Percentiles rank a stretch among this genome's conserved stretches.
These are phyloP conservation scores for Orthonyx spaldingii DNA, from an alignment of 2,113 vertebrate genomes.

Conservation along the genomic window DNA sequence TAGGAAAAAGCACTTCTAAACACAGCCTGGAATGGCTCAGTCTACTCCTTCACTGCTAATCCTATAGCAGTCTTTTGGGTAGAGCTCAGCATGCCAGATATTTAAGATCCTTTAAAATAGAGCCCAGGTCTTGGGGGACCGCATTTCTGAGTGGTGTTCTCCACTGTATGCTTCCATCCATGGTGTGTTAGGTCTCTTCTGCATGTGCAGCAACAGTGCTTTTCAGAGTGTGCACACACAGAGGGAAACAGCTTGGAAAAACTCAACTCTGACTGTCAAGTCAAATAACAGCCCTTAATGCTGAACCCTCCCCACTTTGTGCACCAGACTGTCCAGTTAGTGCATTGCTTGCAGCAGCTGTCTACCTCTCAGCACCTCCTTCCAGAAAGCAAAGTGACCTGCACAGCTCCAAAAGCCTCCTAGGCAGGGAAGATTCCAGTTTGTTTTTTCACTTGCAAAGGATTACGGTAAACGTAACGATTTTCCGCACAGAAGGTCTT, in stretches of 20 bases:
- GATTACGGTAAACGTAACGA: constrained; percentile 2
- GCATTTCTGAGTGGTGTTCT: neutral
- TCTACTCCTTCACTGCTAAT: neutral
- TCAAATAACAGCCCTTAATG: neutral
- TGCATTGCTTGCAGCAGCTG: neutral
- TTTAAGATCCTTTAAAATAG: neutral
- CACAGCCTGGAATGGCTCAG: neutral
- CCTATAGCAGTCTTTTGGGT: neutral
- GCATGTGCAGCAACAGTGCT: neutral
- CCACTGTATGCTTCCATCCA: neutral
- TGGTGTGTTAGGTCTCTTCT: neutral
- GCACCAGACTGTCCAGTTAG: neutral
- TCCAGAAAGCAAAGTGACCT: neutral
- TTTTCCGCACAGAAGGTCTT: constrained; percentile 37
- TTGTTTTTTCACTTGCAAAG: neutral
- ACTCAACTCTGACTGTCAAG: neutral
- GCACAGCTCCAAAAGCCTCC: neutral
- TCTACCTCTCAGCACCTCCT: constrained; percentile 1
- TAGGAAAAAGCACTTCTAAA: neutral
- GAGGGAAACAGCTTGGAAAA: neutral
- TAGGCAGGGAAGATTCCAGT: neutral
- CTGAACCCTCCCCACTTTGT: neutral
- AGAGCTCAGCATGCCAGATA: neutral
- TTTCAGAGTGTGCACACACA: neutral
- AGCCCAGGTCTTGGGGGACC: neutral